Evolutionary conservation across 1,140 invertebrate genomes (phyloP), one percentile per base, ranked within the genome.

Genomic region (Carposina sasakii): DNA sequence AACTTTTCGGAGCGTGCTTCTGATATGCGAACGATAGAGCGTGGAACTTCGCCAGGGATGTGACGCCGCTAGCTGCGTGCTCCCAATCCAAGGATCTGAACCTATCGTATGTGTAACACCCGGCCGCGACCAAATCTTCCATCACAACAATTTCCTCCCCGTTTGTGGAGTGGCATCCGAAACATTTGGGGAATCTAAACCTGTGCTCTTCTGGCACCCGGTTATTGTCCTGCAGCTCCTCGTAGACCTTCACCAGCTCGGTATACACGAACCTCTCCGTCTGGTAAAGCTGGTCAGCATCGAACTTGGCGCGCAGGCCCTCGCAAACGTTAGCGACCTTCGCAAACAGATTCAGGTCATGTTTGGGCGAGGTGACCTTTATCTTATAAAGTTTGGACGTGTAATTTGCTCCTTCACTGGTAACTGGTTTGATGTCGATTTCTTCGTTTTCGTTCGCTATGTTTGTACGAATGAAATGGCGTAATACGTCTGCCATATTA

Each of bases 31-130:
- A 63, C 0, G 75, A 78, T 0, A 76, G 33, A 0, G 75, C 69
- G 49, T 81, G 77, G 6, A 76, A 48, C 37, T 64, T 76, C 0
- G 73, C 73, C 15, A 81, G 52, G 12, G 65, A 51, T 16, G 52
- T 50, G 0, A 78, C 28, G 15, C 67, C 56, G 12, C 61, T 52
- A 0, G 48, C 42, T 1, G 73, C 71, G 16, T 74, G 68, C 2
- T 67, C 49, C 73, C 73, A 76, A 21, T 63, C 58, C 2, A 76
- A 45, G 3, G 63, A 54, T 23, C 65, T 53, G 13, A 73, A 67
- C 36, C 76, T 71, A 40, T 73, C 57, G 26, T 61, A 67, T 0
- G 46, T 30, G 23, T 48, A n/a, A 31, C 59, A 77, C 0, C 74
- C 72, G 12, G 36, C 47, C 6, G 42, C 48, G 0, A 33, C 46